Evolutionary conservation across 1,140 invertebrate genomes (phyloP).

Genomic region (Carcinoscorpius rotundicauda): DNA sequence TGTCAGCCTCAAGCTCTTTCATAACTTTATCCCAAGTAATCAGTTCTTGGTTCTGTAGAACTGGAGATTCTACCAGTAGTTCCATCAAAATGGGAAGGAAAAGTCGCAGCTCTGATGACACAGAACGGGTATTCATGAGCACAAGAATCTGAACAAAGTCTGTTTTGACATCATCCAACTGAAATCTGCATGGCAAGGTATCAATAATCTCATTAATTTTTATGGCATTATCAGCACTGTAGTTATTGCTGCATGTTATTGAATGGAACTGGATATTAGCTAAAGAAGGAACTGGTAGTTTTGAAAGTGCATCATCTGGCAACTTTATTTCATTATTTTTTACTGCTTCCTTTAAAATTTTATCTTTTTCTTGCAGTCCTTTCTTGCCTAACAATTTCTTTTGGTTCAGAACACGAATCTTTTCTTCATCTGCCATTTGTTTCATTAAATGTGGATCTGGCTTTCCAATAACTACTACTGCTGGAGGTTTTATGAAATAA

Average conservation of each 20-base stretch:
- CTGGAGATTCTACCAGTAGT: conserved; percentile 45
- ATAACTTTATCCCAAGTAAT: conserved; percentile 52
- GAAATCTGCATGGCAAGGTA: conserved; percentile 41
- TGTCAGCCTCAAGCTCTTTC: conserved; percentile 57
- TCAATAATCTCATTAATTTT: conserved; percentile 13
- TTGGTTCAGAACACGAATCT: conserved; percentile 50
- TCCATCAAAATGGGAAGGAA: conserved; percentile 61
- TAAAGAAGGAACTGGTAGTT: conserved; percentile 52
- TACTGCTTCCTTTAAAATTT: conserved; percentile 51
- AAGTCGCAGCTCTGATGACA: conserved; percentile 45
- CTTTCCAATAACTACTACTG: conserved; percentile 32
- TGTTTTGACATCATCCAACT: conserved; percentile 63
- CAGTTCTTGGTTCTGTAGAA: conserved; percentile 23
- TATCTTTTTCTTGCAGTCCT: conserved; percentile 50
- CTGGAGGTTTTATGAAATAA: conserved; percentile 44
- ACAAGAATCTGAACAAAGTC: conserved; percentile 50
- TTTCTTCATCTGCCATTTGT: conserved; percentile 49
- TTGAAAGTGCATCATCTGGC: conserved; percentile 50
- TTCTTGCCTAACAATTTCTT: conserved; percentile 46
- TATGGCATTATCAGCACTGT: conserved; percentile 11
- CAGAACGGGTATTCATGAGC: conserved; percentile 54
- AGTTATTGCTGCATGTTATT: conserved; percentile 43
- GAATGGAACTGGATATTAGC: conserved; percentile 54
- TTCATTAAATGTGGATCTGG: conserved; percentile 38
- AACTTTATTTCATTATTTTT: conserved; percentile 60